A percentile compares a stretch with the other conserved stretches of the same genome.
Evolutionary conservation across 2,888 invertebrate genomes (phyloP).

Genomic region (Noctuana brunneofusca): DNA sequence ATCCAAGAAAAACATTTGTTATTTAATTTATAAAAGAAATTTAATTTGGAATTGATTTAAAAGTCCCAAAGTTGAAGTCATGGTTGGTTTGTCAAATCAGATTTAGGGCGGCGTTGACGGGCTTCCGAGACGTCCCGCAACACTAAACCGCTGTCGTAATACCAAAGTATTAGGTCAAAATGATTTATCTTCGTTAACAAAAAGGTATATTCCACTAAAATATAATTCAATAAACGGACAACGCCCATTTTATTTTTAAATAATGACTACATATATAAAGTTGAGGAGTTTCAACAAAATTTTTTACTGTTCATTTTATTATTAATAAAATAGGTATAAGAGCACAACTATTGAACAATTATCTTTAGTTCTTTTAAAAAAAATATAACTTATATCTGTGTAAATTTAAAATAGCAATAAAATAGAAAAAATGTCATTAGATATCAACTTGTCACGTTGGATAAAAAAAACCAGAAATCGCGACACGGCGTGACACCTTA

Average conservation of each 20-base stretch:
- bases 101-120: conserved; percentile 48
- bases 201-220: background rate
- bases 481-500: background rate
- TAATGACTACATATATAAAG: no score
- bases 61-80: conserved; percentile 41
- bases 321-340: no score
- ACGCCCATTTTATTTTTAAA: no score
- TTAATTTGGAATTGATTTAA: conserved; percentile 2
- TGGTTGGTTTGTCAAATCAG: conserved; percentile 48
- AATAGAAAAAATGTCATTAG: no score
- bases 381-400: no score
- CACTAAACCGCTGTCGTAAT: conserved; percentile 40
- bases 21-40: background rate
- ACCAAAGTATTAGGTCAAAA: conserved; percentile 26
- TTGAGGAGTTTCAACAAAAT: no score
- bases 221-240: background rate
- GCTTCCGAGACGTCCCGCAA: conserved; percentile 45
- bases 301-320: no score
- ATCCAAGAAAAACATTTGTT: background rate
- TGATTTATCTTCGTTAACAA: conserved; percentile 8
- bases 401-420: no score
- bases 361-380: no score
- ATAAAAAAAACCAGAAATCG: background rate
- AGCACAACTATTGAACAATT: no score
- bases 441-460: no score